Evolutionary conservation across 37 sponge, comb jelly and placozoan genomes (phyloP), one percentile per base, ranked within the genome.

Genomic region (Agelas oroides): DNA sequence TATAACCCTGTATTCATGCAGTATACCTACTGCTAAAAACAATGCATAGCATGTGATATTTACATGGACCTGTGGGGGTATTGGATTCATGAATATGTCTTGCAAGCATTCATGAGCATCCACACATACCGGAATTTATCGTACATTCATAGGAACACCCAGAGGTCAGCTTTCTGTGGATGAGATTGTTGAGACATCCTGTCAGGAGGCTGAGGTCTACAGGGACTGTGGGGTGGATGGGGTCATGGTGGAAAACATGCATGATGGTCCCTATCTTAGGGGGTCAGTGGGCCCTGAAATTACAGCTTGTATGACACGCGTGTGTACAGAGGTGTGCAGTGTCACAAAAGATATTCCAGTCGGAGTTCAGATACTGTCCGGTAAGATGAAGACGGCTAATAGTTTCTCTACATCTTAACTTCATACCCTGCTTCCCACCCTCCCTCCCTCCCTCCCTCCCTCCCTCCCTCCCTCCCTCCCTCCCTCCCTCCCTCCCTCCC

Each of bases 201-300:
- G 78, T 33, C 30, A 46, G 33, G 94, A 96, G 66, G 97, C 91
- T 0, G 71, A 75, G 40, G 34, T 91, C 1, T 96, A 93, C 77
- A 33, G 57, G 18, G 25, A 79, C 21, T 61, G 71, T 72, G 86
- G 88, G 12, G 72, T 96, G 54, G 90, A 97, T 86, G 89, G 83
- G 16, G 37, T 97, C 23, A 30, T 97, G 31, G 84, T 97, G n/a
- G 97, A 97, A 73, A 97, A 97, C 71, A 97, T 97, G 97, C 97
- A 97, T 62, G 97, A 97, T 57, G 55, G 69, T 15, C 97, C 97
- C 6, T 97, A 92, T 82, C 32, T 97, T 31, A 81, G 72, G 28
- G 64, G 83, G 31, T 24, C 23, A 16, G 90, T 81, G 15, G 89
- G 87, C 5, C 90, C 93, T 32, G 97, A 94, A 82, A 74, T 89